Evolutionary conservation across 2,888 invertebrate species (phyloP).

Genomic region (Diplolepis rosae): DNA sequence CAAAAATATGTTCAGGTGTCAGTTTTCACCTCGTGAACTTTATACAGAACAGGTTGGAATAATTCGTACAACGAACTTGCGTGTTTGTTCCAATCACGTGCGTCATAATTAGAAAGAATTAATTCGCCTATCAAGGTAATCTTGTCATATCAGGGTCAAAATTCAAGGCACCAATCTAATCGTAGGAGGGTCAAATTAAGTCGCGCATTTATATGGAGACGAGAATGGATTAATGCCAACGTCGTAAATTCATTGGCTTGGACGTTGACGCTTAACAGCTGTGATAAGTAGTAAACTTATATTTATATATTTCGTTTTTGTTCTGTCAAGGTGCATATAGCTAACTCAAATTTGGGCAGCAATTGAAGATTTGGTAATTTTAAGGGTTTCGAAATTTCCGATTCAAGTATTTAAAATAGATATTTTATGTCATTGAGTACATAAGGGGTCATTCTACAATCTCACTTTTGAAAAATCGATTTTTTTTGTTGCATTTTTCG

Average conservation of each 20-base stretch:
- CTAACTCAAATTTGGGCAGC: too few species aligned
- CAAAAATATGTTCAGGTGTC: neutral
- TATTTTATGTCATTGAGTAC: too few species aligned
- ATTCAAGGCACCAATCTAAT: constrained; percentile 3
- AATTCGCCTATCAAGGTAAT: constrained; percentile 4
- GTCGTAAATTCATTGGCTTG: constrained; percentile 16
- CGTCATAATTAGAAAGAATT: constrained; percentile 24
- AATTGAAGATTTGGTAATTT: too few species aligned
- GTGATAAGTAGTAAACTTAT: constrained; percentile 20
- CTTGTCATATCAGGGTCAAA: constrained; percentile 26
- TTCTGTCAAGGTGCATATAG: constrained; percentile 2
- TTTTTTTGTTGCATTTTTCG: too few species aligned
- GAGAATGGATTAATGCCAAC: constrained; percentile 20
- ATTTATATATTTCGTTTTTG: neutral
- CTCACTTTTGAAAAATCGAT: too few species aligned
- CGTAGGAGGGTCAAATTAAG: constrained; percentile 5
- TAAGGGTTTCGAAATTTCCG: too few species aligned
- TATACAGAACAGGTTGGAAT: neutral
- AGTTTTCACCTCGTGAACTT: neutral
- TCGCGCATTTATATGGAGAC: constrained; percentile 7
- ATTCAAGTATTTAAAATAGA: too few species aligned
- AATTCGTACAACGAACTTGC: constrained; percentile 9
- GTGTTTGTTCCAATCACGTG: neutral
- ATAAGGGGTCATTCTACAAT: too few species aligned
- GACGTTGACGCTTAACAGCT: constrained; percentile 26